Evolutionary conservation across 2,888 invertebrate genomes (phyloP), one percentile per base, ranked within the genome.

Genomic region (Cynaeus angustus): DNA sequence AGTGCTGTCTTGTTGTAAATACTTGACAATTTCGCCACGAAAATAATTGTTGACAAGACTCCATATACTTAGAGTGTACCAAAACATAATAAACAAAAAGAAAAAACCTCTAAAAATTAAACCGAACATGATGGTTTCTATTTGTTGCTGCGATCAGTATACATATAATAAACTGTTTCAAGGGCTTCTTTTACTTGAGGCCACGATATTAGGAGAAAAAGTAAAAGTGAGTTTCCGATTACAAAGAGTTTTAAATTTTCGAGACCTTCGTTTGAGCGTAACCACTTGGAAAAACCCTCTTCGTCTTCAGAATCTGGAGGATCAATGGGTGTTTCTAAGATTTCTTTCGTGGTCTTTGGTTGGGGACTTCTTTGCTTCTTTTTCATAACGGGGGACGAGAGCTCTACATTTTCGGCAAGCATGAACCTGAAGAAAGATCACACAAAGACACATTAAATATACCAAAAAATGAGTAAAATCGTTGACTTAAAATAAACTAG

Each of bases 191-290:
- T 89, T 74, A 94, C 85, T 74, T 91, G 91, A 0, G 94, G 94
- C 89, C 92, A 93, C 9, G 90, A 90, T 85, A 94, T 87, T 0
- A 92, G 91, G 9, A 92, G 85, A 70, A 94, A 89, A 74, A 94
- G 86, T 70, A 93, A 88, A 46, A 94, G 82, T 21, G 92, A 91
- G 84, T 94, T 94, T 43, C 92, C 91, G 68, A 94, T 86, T 14
- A 94, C 92, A 82, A 94, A 94, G n/a, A 94, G 85, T 84, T 91
- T 91, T 90, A 94, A 90, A 84, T 91, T 92, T 80, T 92, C 92
- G 73, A 91, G 83, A 46, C 92, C 92, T 73, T 91, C 89, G 73
- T 89, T 87, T 76, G 90, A 88, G 73, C 84, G 80, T 16, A 88
- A 70, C 85, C 85, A 85, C 16, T 81, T 79, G 5, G 82, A 78